phyloP scores from a whole-genome alignment of 2,113 vertebrate genomes.

The Okapia johnstoni region DNA sequence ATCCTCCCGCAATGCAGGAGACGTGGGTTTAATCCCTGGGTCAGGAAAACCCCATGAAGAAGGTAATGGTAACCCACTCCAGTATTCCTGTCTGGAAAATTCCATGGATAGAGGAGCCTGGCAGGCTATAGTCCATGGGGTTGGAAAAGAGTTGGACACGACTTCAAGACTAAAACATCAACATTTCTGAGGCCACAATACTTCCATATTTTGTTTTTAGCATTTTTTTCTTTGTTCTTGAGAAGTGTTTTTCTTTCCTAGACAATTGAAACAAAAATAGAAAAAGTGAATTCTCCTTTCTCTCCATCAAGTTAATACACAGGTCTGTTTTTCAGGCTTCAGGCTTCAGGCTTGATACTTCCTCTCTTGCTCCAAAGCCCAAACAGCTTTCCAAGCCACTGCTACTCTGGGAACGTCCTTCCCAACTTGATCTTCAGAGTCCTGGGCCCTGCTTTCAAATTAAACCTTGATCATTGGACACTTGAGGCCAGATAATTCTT shows the following conservation, averaged over 20 bases:
- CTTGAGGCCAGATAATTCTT: background rate
- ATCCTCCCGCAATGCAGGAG: background rate
- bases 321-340: background rate
- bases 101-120: background rate
- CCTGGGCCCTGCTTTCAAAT: background rate
- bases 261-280: background rate
- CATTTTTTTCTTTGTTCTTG: background rate
- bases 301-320: background rate
- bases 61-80: background rate
- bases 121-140: background rate
- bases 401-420: background rate
- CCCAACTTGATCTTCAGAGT: background rate
- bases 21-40: background rate
- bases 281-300: background rate
- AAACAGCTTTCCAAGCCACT: background rate
- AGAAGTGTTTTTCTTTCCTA: background rate
- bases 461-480: background rate
- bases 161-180: background rate
- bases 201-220: background rate
- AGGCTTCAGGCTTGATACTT: background rate
- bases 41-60: background rate
- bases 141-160: background rate
- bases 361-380: background rate
- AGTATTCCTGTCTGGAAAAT: background rate
- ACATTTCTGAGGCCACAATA: background rate